Conservation (phyloP, 2,113 vertebrate genomes). For the Hydrolagus affinis region DNA sequence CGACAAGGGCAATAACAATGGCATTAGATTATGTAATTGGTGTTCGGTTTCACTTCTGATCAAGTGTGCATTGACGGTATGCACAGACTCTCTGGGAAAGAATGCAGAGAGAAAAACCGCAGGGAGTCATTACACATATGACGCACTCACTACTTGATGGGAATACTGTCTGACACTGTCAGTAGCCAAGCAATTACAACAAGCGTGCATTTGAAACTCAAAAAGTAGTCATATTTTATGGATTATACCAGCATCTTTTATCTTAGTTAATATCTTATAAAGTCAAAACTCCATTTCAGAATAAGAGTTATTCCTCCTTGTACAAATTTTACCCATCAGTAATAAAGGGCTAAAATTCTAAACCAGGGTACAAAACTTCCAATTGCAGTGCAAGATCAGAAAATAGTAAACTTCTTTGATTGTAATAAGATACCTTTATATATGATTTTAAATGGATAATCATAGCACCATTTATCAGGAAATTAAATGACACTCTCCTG, state of each 20-base stretch:
- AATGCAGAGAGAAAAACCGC: background rate
- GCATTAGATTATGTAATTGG: background rate
- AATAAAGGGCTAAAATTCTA: background rate
- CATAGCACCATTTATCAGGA: too few relatives aligned
- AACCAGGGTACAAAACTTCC: background rate
- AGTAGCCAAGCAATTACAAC: background rate
- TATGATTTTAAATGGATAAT: background rate
- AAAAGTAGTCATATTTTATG: background rate
- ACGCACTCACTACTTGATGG: background rate
- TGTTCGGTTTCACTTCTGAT: constrained; percentile 5
- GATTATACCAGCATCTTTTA: background rate
- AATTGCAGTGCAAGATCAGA: background rate
- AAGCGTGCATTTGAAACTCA: background rate
- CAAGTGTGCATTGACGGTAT: background rate
- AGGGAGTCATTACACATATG: background rate
- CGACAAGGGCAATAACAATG: background rate
- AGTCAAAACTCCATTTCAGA: background rate
- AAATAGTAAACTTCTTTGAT: background rate
- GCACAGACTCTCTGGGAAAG: background rate
- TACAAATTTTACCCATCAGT: background rate
- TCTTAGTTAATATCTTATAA: background rate
- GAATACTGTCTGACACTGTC: background rate
- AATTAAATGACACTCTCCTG: too few relatives aligned
- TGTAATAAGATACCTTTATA: background rate
- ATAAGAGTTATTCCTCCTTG: background rate